A percentile compares a stretch with the other conserved stretches of the same genome.
Evolutionary conservation across 2,113 vertebrate species (phyloP).

Genomic region (Barbus barbus): DNA sequence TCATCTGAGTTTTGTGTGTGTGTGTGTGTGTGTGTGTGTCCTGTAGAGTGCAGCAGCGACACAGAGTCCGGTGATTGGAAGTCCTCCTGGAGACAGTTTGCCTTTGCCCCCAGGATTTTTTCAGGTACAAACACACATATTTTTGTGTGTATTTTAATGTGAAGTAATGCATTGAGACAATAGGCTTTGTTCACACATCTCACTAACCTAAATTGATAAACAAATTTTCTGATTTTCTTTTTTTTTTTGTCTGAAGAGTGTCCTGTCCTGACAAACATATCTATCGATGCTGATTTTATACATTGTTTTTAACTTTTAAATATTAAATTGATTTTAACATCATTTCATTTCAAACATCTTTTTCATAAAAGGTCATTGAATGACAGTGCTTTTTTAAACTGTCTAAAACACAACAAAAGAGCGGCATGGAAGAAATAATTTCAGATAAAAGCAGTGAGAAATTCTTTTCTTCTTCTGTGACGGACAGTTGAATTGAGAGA

Average conservation of each 20-base stretch:
- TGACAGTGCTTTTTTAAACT: neutral
- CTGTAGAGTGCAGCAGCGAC: slow-evolving; percentile 95
- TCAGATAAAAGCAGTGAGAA: neutral
- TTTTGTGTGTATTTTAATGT: too few species aligned
- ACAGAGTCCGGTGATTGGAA: slow-evolving; percentile 94
- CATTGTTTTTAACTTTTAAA: neutral
- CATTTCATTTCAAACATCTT: neutral
- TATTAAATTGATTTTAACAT: neutral
- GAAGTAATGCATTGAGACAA: neutral
- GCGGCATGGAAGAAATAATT: neutral
- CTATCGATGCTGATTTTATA: neutral
- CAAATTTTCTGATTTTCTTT: neutral
- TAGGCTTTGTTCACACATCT: neutral
- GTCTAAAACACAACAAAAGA: neutral
- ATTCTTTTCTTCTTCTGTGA: neutral
- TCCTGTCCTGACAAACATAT: neutral
- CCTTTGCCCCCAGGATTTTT: slow-evolving; percentile 97
- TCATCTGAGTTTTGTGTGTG: slow-evolving; percentile 15
- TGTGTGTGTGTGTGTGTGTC: slow-evolving; percentile 41
- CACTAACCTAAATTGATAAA: neutral
- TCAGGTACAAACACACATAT: slow-evolving; percentile 77
- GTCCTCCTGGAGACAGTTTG: slow-evolving; percentile 96
- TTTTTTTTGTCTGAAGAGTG: neutral
- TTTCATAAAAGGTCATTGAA: neutral
- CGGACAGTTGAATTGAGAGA: neutral